Conservation (phyloP, 92 coral and sea anemone species). For the Muricea muricata region DNA sequence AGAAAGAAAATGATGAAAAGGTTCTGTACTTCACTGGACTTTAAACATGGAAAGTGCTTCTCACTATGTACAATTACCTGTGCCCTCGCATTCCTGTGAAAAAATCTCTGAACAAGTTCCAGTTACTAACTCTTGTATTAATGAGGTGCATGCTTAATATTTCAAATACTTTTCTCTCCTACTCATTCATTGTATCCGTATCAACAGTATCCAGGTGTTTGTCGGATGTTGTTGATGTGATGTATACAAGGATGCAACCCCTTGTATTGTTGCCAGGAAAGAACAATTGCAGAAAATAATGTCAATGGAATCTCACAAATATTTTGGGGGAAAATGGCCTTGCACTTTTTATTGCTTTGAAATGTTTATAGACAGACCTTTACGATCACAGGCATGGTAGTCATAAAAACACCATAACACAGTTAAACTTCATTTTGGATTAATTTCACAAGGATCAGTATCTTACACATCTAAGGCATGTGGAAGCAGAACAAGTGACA, state of each 20-base stretch:
- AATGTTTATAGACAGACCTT: slow-evolving; percentile 6
- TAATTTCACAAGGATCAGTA: background rate
- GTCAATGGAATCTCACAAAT: background rate
- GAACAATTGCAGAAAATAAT: slow-evolving; percentile 8
- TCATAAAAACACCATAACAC: background rate
- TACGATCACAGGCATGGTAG: background rate
- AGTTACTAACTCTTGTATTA: background rate
- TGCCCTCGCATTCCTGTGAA: background rate
- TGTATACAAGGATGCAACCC: background rate
- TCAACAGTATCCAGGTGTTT: slow-evolving; percentile 4
- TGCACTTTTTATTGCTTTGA: slow-evolving; percentile 16
- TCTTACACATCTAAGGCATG: background rate
- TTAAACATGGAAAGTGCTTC: background rate
- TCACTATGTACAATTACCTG: slow-evolving; percentile 1
- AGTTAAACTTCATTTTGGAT: background rate
- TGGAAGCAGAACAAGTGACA: background rate
- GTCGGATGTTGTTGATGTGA: background rate
- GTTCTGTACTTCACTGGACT: slow-evolving; percentile 9
- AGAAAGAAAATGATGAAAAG: background rate
- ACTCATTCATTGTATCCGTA: slow-evolving; percentile 1
- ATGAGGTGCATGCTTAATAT: background rate
- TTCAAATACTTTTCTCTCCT: background rate
- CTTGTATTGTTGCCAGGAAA: slow-evolving; percentile 18
- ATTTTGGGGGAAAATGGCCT: slow-evolving; percentile 9
- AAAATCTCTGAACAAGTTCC: background rate